Conservation (phyloP, 2,888 invertebrate species). For the Acronicta alni region DNA sequence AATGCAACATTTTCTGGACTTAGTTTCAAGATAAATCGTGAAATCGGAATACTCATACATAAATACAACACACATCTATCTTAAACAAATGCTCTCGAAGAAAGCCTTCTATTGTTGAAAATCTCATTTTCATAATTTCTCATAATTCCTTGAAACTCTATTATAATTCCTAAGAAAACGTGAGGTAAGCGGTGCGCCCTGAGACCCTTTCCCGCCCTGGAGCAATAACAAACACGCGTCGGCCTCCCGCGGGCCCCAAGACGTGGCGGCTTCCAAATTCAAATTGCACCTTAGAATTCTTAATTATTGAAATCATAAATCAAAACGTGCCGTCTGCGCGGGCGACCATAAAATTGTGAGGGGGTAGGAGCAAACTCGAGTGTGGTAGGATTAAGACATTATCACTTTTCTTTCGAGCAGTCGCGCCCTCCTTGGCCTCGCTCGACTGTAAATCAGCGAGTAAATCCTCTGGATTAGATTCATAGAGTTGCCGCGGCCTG, state of each 20-base stretch:
- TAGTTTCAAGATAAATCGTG: slow-evolving; percentile 1
- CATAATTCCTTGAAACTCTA: slow-evolving; percentile 76
- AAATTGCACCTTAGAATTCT: slow-evolving; percentile 89
- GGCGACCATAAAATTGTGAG: slow-evolving; percentile 87
- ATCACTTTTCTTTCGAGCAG: slow-evolving; percentile 91
- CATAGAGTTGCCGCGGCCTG: slow-evolving; percentile 88
- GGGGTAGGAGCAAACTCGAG: slow-evolving; percentile 77
- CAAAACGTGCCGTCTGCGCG: slow-evolving; percentile 88
- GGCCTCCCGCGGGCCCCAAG: slow-evolving; percentile 81
- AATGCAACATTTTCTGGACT: not conserved
- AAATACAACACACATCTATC: no score
- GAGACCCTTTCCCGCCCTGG: slow-evolving; percentile 83
- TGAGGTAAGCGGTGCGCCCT: slow-evolving; percentile 71
- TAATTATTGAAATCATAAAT: slow-evolving; percentile 90
- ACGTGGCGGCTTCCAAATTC: slow-evolving; percentile 84
- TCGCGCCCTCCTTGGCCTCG: slow-evolving; percentile 82
- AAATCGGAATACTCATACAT: slow-evolving; percentile 11
- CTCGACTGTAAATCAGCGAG: slow-evolving; percentile 89
- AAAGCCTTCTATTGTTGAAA: slow-evolving; percentile 52
- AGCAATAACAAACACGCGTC: slow-evolving; percentile 88
- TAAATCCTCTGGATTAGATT: slow-evolving; percentile 90
- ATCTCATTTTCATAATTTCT: slow-evolving; percentile 67
- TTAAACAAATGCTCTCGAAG: slow-evolving; percentile 36
- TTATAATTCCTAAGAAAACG: slow-evolving; percentile 82
- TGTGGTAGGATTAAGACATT: slow-evolving; percentile 91